Conservation (phyloP, 2,888 invertebrate genomes). For the Sturmia bella region DNA sequence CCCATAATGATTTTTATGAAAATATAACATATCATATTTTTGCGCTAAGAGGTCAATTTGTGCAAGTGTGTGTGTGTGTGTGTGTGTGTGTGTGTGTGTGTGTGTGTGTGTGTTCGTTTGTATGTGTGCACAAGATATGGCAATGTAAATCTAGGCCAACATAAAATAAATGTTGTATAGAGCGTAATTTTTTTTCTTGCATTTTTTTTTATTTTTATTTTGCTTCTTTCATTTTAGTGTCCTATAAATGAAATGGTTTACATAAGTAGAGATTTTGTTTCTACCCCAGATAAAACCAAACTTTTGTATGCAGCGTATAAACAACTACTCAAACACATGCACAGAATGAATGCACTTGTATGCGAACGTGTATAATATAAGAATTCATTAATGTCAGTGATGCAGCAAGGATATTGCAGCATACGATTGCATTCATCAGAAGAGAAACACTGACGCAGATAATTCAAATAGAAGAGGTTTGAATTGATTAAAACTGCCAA, state of each 20-base stretch:
- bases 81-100: neutral
- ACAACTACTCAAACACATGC: conserved; percentile 3
- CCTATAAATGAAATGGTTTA: conserved; percentile 66
- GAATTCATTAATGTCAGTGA: conserved; percentile 35
- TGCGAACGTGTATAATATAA: neutral
- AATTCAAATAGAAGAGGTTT: conserved; percentile 20
- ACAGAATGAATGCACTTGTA: neutral
- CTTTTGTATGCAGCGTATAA: neutral
- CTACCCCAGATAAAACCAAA: conserved; percentile 42
- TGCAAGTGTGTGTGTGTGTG: neutral
- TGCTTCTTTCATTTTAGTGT: conserved; percentile 37
- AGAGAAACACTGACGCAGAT: conserved; percentile 1
- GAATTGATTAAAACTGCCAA: conserved; percentile 21
- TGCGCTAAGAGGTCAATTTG: too few relatives aligned
- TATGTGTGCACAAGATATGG: conserved; percentile 55
- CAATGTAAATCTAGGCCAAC: conserved; percentile 69
- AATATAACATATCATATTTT: too few relatives aligned
- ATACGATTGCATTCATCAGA: conserved; percentile 11
- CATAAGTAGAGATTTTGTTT: conserved; percentile 53
- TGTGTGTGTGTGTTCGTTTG: neutral
- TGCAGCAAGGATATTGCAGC: conserved; percentile 40
- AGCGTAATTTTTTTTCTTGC: conserved; percentile 8
- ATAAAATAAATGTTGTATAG: conserved; percentile 50
- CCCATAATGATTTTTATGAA: too few relatives aligned
- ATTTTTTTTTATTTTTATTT: conserved; percentile 19